phyloP scores from a whole-genome alignment of 2,113 vertebrate species.

The Chitala chitala region DNA sequence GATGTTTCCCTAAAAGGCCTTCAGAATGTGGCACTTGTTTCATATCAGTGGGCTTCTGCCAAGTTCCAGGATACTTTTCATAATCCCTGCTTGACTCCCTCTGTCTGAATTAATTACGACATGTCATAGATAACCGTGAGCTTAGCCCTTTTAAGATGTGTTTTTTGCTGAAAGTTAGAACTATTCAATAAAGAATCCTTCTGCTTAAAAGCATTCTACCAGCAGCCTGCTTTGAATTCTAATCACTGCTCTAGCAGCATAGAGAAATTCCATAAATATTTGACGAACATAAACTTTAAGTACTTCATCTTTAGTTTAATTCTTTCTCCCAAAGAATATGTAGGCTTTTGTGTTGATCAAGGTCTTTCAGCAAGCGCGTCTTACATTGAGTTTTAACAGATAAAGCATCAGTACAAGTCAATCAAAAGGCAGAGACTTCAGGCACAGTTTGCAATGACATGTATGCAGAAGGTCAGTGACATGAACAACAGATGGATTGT shows the following conservation, averaged over 20 bases:
- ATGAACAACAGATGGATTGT: neutral
- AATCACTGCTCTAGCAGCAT: neutral
- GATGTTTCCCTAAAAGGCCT: neutral
- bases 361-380: neutral
- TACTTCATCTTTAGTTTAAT: neutral
- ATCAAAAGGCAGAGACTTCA: slow-evolving; percentile 3
- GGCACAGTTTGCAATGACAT: neutral
- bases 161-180: neutral
- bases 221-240: neutral
- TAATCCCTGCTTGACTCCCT: neutral
- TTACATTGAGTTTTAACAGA: neutral
- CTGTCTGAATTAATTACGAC: slow-evolving; percentile 10
- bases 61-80: neutral
- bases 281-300: neutral
- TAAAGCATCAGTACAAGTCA: neutral
- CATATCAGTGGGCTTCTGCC: neutral
- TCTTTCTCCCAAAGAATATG: neutral
- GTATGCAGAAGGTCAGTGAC: neutral
- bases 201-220: slow-evolving; percentile 8
- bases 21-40: neutral
- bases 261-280: slow-evolving; percentile 1
- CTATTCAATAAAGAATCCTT: slow-evolving; percentile 9
- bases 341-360: slow-evolving; percentile 13
- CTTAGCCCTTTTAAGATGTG: neutral
- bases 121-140: slow-evolving; percentile 5